Evolutionary conservation across 2,888 invertebrate genomes (phyloP).

Genomic region (Agrotis ipsilon): DNA sequence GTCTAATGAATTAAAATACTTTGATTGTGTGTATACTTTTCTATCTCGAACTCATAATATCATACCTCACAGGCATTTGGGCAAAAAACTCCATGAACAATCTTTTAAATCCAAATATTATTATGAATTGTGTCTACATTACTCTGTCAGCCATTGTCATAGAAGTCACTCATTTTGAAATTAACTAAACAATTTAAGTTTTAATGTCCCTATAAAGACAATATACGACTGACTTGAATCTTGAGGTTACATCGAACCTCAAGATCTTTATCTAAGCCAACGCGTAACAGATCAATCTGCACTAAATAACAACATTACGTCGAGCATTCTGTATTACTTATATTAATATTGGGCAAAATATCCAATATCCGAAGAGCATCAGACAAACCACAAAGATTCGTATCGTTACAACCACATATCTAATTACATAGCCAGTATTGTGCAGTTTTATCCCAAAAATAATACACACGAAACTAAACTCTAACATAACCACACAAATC

Average conservation of each 20-base stretch:
- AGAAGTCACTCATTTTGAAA: too few species aligned
- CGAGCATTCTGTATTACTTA: conserved; percentile 11
- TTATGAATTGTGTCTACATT: too few species aligned
- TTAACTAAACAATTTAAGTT: not conserved
- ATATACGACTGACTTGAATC: too few species aligned
- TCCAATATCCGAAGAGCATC: conserved; percentile 45
- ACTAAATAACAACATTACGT: conserved; percentile 8
- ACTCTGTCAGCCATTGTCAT: too few species aligned
- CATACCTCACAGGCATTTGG: too few species aligned
- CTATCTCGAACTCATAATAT: too few species aligned
- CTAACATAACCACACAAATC: conserved; percentile 12
- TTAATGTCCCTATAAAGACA: too few species aligned
- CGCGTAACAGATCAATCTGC: not conserved
- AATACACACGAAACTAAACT: conserved; percentile 30
- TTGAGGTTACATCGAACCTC: not conserved
- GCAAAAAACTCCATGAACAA: too few species aligned
- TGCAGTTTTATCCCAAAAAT: conserved; percentile 44
- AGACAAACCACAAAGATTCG: conserved; percentile 65
- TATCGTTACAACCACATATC: conserved; percentile 68
- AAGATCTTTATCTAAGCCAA: not conserved
- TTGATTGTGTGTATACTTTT: too few species aligned
- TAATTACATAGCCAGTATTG: conserved; percentile 68
- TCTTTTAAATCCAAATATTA: too few species aligned
- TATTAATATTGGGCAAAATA: conserved; percentile 41
- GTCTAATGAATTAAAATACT: too few species aligned